Evolutionary conservation across 1,140 invertebrate species (phyloP).

Genomic region (Patella vulgata): DNA sequence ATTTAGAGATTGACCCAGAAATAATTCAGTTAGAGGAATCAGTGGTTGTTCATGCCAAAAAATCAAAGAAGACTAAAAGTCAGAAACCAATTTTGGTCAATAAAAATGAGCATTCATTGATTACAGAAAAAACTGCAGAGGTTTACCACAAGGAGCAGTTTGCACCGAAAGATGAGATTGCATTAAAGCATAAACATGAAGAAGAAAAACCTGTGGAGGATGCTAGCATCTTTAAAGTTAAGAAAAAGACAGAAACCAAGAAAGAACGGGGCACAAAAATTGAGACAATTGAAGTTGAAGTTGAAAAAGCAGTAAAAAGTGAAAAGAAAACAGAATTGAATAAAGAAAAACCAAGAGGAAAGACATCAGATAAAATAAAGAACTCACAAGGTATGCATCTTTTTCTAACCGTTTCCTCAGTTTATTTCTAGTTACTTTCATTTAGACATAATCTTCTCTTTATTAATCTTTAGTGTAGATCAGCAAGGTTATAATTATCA

Average conservation of each 20-base stretch:
- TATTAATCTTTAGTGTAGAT: no score
- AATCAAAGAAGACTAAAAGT: slow-evolving; percentile 40
- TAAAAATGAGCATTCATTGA: slow-evolving; percentile 70
- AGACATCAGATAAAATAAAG: no score
- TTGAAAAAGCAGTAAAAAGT: slow-evolving; percentile 8
- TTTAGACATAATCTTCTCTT: no score
- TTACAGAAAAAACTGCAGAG: slow-evolving; percentile 35
- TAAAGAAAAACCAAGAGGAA: no score
- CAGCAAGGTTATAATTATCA: no score
- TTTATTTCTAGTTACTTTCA: no score
- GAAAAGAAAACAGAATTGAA: slow-evolving; percentile 26
- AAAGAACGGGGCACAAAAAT: not conserved
- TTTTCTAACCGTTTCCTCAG: no score
- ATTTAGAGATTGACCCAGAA: slow-evolving; percentile 59
- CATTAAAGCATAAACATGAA: slow-evolving; percentile 48
- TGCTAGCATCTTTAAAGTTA: not conserved
- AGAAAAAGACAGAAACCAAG: not conserved
- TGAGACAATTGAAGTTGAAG: slow-evolving; percentile 11
- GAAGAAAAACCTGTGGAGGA: slow-evolving; percentile 21
- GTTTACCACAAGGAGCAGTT: slow-evolving; percentile 37
- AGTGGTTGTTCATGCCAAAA: slow-evolving; percentile 22
- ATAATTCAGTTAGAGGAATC: slow-evolving; percentile 52
- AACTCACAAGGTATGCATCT: not conserved
- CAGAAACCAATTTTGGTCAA: slow-evolving; percentile 74
- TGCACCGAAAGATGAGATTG: slow-evolving; percentile 59